These are phyloP conservation scores for Rhorus exstirpatorius DNA, from an alignment of 2,888 invertebrate species.

Conservation along the genomic window DNA sequence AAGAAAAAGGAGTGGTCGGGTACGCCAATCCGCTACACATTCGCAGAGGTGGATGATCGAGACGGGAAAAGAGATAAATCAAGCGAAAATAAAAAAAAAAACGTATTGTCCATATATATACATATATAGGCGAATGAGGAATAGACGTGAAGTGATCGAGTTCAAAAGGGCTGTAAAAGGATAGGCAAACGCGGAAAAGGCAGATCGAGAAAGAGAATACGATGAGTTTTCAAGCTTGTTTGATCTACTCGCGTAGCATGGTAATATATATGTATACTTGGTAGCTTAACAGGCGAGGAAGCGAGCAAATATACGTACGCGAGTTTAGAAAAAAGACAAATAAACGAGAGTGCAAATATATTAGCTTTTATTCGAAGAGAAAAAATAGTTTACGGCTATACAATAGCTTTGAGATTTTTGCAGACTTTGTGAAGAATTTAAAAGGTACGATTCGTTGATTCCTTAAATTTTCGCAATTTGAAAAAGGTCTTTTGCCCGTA, in stretches of 20 bases:
- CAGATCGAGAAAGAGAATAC: conserved; percentile 53
- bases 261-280: conserved; percentile 21
- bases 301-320: conserved; percentile 53
- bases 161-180: conserved; percentile 51
- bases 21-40: not conserved
- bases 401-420: not conserved
- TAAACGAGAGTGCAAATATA: conserved; percentile 50
- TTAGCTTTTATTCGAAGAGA: conserved; percentile 13
- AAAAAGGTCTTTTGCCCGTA: too few species aligned
- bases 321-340: conserved; percentile 41
- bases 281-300: conserved; percentile 60
- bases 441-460: too few species aligned
- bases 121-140: conserved; percentile 11
- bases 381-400: conserved; percentile 5
- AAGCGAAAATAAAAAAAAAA: conserved; percentile 1
- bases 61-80: not conserved
- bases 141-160: conserved; percentile 29
- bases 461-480: not conserved
- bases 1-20: not conserved
- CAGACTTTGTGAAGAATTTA: too few species aligned
- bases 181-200: conserved; percentile 52
- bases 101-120: not conserved
- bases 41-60: not conserved
- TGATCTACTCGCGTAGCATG: conserved; percentile 54
- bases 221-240: conserved; percentile 67